Evolutionary conservation across 2,113 vertebrate species (phyloP).

Genomic region (Steatornis caripensis): DNA sequence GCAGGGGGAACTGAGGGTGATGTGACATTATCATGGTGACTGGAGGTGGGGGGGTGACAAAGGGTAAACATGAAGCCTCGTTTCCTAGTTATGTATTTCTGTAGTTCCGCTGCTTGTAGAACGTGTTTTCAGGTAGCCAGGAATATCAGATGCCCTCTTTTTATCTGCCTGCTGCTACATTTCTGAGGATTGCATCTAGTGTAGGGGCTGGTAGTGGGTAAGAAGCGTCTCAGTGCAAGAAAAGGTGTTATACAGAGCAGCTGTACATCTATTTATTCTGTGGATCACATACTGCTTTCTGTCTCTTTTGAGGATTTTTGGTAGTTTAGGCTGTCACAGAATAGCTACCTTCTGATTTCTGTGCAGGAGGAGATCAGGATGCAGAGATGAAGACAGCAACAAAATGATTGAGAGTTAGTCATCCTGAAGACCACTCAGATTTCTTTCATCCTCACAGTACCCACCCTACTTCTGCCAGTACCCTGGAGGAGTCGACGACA

Average conservation of each 20-base stretch:
- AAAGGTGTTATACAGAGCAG: slow-evolving; percentile 11
- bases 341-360: slow-evolving; percentile 10
- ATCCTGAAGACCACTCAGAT: slow-evolving; percentile 21
- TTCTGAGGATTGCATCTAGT: not conserved
- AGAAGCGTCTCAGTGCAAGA: not conserved
- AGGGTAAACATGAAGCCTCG: not conserved
- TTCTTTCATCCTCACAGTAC: not conserved
- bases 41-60: not conserved
- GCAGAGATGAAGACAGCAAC: not conserved
- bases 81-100: not conserved
- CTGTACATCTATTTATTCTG: not conserved
- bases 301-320: not conserved
- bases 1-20: not conserved
- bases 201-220: not conserved
- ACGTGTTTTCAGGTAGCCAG: not conserved
- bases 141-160: slow-evolving; percentile 19
- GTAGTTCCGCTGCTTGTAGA: not conserved
- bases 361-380: slow-evolving; percentile 24
- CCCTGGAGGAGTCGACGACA: not conserved
- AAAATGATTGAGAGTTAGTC: slow-evolving; percentile 37
- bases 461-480: not conserved
- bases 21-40: not conserved
- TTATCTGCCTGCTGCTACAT: not conserved
- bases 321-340: slow-evolving; percentile 1
- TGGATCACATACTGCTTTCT: not conserved